Percentiles rank a stretch among this genome's conserved stretches.
Conservation (phyloP, 2,888 invertebrate species). For the Andrena fulva region DNA sequence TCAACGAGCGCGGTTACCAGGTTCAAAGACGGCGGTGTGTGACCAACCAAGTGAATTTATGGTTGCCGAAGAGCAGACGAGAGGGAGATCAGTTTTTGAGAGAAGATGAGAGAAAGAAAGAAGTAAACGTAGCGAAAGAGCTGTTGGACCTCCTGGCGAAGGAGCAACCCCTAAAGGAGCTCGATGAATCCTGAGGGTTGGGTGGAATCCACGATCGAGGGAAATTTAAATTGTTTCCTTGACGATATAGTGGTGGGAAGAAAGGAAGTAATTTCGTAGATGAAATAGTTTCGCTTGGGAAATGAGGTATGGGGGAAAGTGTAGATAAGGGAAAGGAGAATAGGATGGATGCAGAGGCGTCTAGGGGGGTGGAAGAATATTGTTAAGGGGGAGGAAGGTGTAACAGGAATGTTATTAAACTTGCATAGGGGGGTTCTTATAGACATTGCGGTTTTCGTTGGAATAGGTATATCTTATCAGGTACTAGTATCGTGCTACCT, state of each 20-base stretch:
- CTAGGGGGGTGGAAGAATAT: too few relatives aligned
- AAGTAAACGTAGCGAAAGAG: background rate
- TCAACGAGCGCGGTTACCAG: conserved; percentile 2
- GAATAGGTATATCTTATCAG: too few relatives aligned
- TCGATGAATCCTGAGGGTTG: background rate
- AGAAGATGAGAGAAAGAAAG: background rate
- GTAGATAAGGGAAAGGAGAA: too few relatives aligned
- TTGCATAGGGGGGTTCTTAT: too few relatives aligned
- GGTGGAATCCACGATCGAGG: background rate
- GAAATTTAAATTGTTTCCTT: background rate
- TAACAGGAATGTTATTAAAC: too few relatives aligned
- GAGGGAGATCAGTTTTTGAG: background rate
- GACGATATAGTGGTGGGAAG: background rate
- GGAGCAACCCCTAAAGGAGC: background rate
- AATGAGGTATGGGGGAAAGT: too few relatives aligned
- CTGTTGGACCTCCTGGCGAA: background rate
- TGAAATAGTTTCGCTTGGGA: too few relatives aligned
- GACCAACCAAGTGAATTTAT: background rate
- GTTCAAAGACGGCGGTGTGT: background rate
- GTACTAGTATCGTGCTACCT: too few relatives aligned
- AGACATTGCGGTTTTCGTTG: too few relatives aligned
- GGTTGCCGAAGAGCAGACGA: background rate
- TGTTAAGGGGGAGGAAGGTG: too few relatives aligned
- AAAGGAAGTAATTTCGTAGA: background rate
- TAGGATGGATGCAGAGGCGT: too few relatives aligned